These are phyloP conservation scores for Naja naja DNA, from an alignment of 2,113 vertebrate species.

Conservation along the genomic window DNA sequence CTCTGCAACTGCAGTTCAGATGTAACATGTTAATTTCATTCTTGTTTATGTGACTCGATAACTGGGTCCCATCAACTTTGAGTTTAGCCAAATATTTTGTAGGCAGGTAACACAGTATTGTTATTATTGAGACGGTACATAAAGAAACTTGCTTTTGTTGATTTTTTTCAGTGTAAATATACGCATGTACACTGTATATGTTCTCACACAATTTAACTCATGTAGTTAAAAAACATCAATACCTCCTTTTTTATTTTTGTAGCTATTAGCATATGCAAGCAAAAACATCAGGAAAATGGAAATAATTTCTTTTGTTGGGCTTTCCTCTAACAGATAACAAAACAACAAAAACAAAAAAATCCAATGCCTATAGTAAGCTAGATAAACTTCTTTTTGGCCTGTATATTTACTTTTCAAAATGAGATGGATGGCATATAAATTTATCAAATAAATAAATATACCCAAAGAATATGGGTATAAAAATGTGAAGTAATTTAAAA, in stretches of 20 bases:
- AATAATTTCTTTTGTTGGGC: not conserved
- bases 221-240: not conserved
- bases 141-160: not conserved
- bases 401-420: not conserved
- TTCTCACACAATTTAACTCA: not conserved
- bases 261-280: not conserved
- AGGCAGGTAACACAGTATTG: not conserved
- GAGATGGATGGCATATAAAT: not conserved
- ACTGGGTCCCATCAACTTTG: not conserved
- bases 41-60: not conserved
- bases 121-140: not conserved
- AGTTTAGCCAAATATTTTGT: not conserved
- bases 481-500: not conserved
- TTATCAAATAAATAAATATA: not conserved
- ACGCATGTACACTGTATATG: not conserved
- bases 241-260: not conserved
- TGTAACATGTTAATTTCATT: not conserved
- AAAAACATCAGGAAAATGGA: not conserved
- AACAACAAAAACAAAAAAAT: not conserved
- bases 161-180: not conserved
- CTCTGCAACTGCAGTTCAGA: not conserved
- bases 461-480: not conserved
- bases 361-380: not conserved
- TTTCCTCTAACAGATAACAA: not conserved
- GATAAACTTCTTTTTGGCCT: not conserved